phyloP scores from a whole-genome alignment of 2,888 invertebrate species.

The Apamea anceps region DNA sequence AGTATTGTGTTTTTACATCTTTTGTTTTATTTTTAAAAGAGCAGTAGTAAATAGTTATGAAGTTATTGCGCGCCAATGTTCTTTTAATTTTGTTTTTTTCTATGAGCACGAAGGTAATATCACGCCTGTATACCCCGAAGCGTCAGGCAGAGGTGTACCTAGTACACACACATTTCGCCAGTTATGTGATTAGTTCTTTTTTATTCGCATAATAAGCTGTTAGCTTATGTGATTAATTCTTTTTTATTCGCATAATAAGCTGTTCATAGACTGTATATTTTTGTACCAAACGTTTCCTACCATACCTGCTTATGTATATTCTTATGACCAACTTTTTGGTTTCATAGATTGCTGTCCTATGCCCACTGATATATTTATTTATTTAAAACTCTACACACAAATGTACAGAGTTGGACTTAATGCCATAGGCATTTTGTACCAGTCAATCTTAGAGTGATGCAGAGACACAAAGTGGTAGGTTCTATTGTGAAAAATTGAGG shows the following conservation, averaged over 20 bases:
- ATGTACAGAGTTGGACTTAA: too few species aligned
- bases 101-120: neutral
- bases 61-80: neutral
- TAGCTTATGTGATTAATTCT: too few species aligned
- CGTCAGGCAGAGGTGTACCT: neutral
- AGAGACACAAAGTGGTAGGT: too few species aligned
- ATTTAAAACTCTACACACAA: too few species aligned
- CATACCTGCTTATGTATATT: neutral
- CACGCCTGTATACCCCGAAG: neutral
- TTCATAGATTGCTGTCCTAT: neutral
- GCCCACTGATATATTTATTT: neutral
- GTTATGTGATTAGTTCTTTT: neutral
- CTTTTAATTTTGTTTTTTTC: neutral
- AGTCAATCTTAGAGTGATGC: too few species aligned
- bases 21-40: slow-evolving; percentile 16
- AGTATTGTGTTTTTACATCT: slow-evolving; percentile 22
- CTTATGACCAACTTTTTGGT: neutral
- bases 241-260: neutral
- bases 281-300: neutral
- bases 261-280: too few species aligned
- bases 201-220: neutral
- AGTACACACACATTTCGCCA: neutral
- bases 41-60: too few species aligned
- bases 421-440: too few species aligned
- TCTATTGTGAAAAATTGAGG: too few species aligned